Base-by-base conservation (phyloP, 2,797 vertebrate genomes). In the Bovichtus variegatus region DNA sequence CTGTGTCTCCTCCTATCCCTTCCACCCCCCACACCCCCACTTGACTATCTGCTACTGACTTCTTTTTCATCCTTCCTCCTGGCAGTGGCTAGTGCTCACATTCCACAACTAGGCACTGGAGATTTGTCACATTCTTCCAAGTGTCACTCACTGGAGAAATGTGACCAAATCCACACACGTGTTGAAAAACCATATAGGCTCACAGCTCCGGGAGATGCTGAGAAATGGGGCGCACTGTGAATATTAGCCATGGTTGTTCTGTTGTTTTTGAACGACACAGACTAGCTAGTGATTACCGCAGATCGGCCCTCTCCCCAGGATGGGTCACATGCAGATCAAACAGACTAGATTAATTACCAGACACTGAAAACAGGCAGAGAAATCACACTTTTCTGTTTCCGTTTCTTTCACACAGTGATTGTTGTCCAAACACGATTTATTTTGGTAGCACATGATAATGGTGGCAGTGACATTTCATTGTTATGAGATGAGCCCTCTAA, bases 61-160 rank as follows among this genome's bases (percentile, higher is more conserved):
- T 61, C 71, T 90, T 93, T 92, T 91, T 88, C 89, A 89, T 84
- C 86, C 88, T 75, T 80, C 62, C 55, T 83, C 60, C 73, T 91
- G 90, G 91, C 90, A 57, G 68, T 41, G 84, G 78, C 43, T 23
- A 19, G 10, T n/a, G 68, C 63, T 84, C 58, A 71, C 82, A 93
- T 94, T 92, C 90, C 90, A 69, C 78, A 71, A 85, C 80, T 80
- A 86, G 83, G 89, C 91, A 93, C 92, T 84, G 76, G 90, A 92
- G 90, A 94, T 94, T 91, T 94, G 91, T 94, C 76, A 86, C 89
- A 94, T 94, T 93, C 88, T 84, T 94, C 73, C 65, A 31, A 25
- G 63, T 92, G 92, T 91, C 89, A 84, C 85, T 91, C 79, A 82
- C 69, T 55, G 54, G 70, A 88, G 78, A 83, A 85, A 68, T 43